Percentiles rank a stretch among this genome's conserved stretches.
phyloP scores from a whole-genome alignment of 2,888 invertebrate species.

The Chorisops tibialis region DNA sequence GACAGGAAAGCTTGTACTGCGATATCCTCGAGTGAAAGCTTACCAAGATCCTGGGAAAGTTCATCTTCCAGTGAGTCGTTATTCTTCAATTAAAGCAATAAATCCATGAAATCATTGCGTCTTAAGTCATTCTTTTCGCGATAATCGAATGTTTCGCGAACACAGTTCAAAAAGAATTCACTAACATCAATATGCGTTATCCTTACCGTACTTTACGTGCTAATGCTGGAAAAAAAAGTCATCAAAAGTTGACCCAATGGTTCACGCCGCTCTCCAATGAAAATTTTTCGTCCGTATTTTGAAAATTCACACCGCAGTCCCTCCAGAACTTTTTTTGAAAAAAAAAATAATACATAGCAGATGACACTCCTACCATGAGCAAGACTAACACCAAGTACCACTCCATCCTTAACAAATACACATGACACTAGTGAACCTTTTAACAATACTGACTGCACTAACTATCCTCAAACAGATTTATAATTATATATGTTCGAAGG shows the following conservation, averaged over 20 bases:
- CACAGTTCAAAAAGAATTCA: slow-evolving; percentile 42
- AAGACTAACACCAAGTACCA: not conserved
- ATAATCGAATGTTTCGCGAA: slow-evolving; percentile 47
- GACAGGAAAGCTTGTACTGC: not conserved
- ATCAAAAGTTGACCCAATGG: not conserved
- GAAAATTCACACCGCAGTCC: slow-evolving; percentile 39
- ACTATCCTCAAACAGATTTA: too few species aligned
- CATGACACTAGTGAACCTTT: too few species aligned
- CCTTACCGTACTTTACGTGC: slow-evolving; percentile 22
- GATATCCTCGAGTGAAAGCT: not conserved
- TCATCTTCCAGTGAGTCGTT: not conserved
- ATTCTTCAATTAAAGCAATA: slow-evolving; percentile 53
- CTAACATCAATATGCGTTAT: slow-evolving; percentile 39
- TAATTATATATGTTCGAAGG: too few species aligned
- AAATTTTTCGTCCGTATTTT: slow-evolving; percentile 31
- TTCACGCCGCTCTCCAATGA: slow-evolving; percentile 17
- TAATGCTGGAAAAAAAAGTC: not conserved
- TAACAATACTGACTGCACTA: too few species aligned
- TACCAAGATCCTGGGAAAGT: not conserved
- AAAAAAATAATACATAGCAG: slow-evolving; percentile 11
- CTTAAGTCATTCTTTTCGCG: slow-evolving; percentile 45
- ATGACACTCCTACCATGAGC: not conserved
- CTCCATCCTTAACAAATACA: not conserved
- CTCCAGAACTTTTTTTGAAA: slow-evolving; percentile 32
- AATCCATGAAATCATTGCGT: slow-evolving; percentile 55